A percentile compares a stretch with the other conserved stretches of the same genome.
phyloP scores from a whole-genome alignment of 1,140 invertebrate genomes.

The Leptinotarsa undecemlineata region DNA sequence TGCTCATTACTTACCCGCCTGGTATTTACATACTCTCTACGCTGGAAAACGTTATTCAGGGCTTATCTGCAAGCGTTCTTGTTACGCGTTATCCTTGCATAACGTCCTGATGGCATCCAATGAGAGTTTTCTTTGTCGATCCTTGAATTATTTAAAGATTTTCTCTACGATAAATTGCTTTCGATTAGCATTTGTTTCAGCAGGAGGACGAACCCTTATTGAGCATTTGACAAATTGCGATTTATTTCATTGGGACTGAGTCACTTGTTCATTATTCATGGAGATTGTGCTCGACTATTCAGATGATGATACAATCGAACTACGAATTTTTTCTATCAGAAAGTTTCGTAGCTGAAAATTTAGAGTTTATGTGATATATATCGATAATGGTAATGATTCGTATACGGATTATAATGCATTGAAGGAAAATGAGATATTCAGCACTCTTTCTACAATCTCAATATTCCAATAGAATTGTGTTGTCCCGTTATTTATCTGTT shows the following conservation, averaged over 20 bases:
- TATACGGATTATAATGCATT: too few species aligned
- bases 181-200: slow-evolving; percentile 29
- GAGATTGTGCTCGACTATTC: too few species aligned
- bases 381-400: too few species aligned
- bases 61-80: slow-evolving; percentile 36
- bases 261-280: too few species aligned
- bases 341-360: too few species aligned
- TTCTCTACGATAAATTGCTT: slow-evolving; percentile 40
- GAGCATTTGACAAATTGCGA: slow-evolving; percentile 13
- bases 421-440: too few species aligned
- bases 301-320: too few species aligned
- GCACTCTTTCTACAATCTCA: too few species aligned
- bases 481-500: too few species aligned
- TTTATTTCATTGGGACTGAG: not conserved
- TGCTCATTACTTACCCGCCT: slow-evolving; percentile 51
- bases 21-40: slow-evolving; percentile 47
- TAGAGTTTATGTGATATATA: too few species aligned
- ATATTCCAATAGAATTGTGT: too few species aligned
- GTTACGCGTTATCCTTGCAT: slow-evolving; percentile 29
- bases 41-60: slow-evolving; percentile 38
- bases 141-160: slow-evolving; percentile 49
- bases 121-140: slow-evolving; percentile 27
- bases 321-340: too few species aligned
- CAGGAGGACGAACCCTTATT: not conserved
- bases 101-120: slow-evolving; percentile 38